These are phyloP conservation scores for Sisor rabdophorus DNA, from an alignment of 2,113 vertebrate species.

Conservation along the genomic window DNA sequence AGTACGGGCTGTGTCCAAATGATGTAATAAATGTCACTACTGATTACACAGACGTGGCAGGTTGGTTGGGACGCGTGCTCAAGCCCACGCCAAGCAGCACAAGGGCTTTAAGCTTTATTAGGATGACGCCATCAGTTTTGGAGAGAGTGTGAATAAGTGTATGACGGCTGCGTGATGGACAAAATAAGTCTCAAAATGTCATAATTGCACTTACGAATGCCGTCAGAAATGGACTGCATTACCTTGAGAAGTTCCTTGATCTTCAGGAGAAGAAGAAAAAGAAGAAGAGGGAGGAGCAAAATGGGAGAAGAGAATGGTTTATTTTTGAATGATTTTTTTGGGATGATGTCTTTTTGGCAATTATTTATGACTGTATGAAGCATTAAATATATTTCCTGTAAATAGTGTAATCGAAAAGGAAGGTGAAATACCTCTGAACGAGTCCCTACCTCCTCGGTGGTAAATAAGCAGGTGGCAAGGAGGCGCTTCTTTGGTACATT, in stretches of 20 bases:
- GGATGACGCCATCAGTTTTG: not conserved
- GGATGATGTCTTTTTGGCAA: not conserved
- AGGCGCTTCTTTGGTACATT: slow-evolving; percentile 99
- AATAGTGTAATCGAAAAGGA: not conserved
- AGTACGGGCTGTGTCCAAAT: slow-evolving; percentile 22
- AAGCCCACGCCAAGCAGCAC: not conserved
- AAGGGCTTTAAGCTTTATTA: slow-evolving; percentile 13
- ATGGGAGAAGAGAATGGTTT: not conserved
- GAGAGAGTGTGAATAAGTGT: not conserved
- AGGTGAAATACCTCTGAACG: slow-evolving; percentile 63
- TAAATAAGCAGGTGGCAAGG: slow-evolving; percentile 97
- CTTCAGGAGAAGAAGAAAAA: slow-evolving; percentile 37
- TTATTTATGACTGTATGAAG: not conserved
- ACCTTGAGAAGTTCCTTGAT: slow-evolving; percentile 59
- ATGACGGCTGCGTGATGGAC: not conserved
- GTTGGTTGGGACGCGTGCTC: not conserved
- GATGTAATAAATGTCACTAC: slow-evolving; percentile 33
- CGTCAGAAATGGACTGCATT: slow-evolving; percentile 36
- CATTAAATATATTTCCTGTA: not conserved
- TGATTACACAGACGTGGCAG: slow-evolving; percentile 22
- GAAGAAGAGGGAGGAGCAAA: not conserved
- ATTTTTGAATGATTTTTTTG: not conserved
- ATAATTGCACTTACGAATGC: slow-evolving; percentile 30
- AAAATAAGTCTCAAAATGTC: not conserved
- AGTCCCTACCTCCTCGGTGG: slow-evolving; percentile 85